Percentiles rank a stretch among this genome's conserved stretches.
Conservation (phyloP, 2,113 vertebrate genomes). For the Carlito syrichta region DNA sequence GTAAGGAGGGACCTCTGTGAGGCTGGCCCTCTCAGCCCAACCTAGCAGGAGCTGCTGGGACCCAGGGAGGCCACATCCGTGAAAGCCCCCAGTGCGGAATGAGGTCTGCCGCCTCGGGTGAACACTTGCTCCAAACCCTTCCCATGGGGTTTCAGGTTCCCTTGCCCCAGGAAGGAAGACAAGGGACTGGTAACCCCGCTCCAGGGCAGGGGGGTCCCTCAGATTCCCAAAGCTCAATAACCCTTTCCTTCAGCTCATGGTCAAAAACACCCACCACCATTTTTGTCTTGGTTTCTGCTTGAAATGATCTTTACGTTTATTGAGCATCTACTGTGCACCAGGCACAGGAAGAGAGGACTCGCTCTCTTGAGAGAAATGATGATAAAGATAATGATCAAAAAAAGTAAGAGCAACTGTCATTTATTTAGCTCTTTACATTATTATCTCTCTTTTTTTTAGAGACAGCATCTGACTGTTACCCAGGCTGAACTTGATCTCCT, state of each 20-base stretch:
- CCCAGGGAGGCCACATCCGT: neutral
- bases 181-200: neutral
- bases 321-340: too few relatives aligned
- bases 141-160: neutral
- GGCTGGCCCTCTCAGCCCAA: neutral
- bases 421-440: neutral
- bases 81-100: too few relatives aligned
- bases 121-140: neutral
- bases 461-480: neutral
- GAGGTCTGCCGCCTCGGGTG: neutral
- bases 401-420: neutral
- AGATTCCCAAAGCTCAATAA: neutral
- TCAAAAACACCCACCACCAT: neutral
- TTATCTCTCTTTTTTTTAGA: neutral
- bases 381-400: neutral
- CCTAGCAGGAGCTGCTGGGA: rapidly evolving
- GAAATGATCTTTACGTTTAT: neutral
- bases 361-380: neutral
- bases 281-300: neutral
- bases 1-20: neutral
- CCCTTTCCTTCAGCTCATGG: neutral
- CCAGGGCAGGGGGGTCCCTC: neutral
- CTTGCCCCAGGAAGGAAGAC: neutral
- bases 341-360: neutral
- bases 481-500: neutral